These are phyloP conservation scores for Coelogynopora nodosa DNA, from an alignment of 2,888 invertebrate species.

Conservation along the genomic window DNA sequence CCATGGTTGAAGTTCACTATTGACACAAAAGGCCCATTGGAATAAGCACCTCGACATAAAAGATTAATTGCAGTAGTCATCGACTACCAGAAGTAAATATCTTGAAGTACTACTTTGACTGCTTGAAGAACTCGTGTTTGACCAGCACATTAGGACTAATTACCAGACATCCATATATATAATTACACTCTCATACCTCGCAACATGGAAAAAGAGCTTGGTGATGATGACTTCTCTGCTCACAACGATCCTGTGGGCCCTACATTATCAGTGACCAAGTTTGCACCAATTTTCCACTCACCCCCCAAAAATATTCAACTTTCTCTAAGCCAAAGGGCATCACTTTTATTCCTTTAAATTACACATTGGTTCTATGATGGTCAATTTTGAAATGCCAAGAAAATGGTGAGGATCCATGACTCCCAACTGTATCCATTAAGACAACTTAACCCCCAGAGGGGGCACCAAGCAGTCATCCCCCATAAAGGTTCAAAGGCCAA, in stretches of 20 bases:
- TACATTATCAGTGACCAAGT: not conserved
- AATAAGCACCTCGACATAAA: not conserved
- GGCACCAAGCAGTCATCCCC: too few relatives aligned
- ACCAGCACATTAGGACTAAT: too few relatives aligned
- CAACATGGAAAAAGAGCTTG: not conserved
- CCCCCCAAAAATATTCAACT: not conserved
- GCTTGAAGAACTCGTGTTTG: not conserved
- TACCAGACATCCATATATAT: too few relatives aligned
- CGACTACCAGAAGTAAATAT: not conserved
- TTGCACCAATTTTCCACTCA: not conserved
- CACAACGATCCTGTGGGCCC: not conserved
- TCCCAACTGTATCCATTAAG: not conserved
- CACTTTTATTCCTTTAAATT: not conserved
- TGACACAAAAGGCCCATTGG: slow-evolving; percentile 4
- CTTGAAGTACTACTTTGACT: not conserved
- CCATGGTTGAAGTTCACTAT: slow-evolving; percentile 39
- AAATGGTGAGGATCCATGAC: not conserved
- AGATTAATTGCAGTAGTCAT: not conserved
- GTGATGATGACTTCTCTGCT: too few relatives aligned
- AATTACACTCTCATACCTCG: not conserved
- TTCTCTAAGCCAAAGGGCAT: not conserved
- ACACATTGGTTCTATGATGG: not conserved
- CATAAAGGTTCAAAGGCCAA: not conserved
- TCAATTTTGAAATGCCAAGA: not conserved
- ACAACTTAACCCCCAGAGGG: too few relatives aligned